These are phyloP conservation scores for Ladona fulva DNA, from an alignment of 1,140 invertebrate species.

Conservation along the genomic window DNA sequence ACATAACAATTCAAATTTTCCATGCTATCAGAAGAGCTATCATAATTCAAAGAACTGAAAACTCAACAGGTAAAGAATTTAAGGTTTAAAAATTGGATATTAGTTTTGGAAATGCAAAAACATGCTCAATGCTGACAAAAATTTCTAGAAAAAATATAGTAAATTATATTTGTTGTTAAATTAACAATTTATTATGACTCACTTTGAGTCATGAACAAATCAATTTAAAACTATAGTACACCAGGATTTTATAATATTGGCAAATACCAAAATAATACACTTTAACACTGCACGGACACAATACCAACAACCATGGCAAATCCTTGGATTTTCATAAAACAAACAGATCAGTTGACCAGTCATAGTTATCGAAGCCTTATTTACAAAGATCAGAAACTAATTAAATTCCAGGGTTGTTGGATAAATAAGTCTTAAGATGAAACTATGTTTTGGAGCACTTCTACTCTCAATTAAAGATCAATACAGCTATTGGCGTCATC, in stretches of 20 bases:
- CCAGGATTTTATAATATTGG: background rate
- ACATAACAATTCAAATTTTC: conserved; percentile 23
- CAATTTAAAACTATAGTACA: conserved; percentile 7
- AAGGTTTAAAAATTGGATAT: too few relatives aligned
- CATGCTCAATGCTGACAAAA: background rate
- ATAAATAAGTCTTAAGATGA: background rate
- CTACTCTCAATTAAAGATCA: background rate
- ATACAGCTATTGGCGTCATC: background rate
- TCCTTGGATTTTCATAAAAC: background rate
- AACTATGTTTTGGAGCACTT: background rate
- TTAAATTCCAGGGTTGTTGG: background rate
- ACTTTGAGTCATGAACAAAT: background rate
- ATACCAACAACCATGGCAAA: conserved; percentile 9
- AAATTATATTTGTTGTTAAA: background rate
- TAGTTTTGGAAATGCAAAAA: too few relatives aligned
- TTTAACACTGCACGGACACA: conserved; percentile 1
- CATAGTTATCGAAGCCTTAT: background rate
- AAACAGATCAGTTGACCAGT: background rate
- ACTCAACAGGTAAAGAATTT: too few relatives aligned
- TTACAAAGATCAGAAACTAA: background rate
- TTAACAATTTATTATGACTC: conserved; percentile 8
- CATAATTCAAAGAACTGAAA: too few relatives aligned
- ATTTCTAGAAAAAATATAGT: background rate
- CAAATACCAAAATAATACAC: background rate
- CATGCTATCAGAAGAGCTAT: too few relatives aligned